These are phyloP conservation scores for Suricata suricatta DNA, from an alignment of 2,113 vertebrate genomes.

Conservation along the genomic window DNA sequence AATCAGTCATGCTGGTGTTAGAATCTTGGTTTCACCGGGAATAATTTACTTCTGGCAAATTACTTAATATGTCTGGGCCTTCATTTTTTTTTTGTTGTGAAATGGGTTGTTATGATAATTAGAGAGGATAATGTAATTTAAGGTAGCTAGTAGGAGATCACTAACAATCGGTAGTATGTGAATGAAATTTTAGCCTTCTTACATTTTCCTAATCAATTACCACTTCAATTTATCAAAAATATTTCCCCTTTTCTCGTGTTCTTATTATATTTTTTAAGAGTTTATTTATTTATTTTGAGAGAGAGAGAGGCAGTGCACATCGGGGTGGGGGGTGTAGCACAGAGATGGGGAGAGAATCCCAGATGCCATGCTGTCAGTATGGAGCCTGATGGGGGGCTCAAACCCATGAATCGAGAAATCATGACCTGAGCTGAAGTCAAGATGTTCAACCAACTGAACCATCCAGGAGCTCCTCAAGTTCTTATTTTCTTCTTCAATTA, in stretches of 20 bases:
- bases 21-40: neutral
- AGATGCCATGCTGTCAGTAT: too few species aligned
- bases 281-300: too few species aligned
- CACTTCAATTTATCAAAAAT: neutral
- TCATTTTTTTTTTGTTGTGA: conserved; percentile 8
- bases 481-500: neutral
- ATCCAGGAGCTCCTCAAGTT: neutral
- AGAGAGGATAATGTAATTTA: neutral
- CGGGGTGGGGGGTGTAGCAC: too few species aligned
- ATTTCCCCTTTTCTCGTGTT: neutral
- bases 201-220: neutral
- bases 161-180: neutral
- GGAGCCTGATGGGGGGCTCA: too few species aligned
- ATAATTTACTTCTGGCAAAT: neutral
- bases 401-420: too few species aligned
- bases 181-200: neutral
- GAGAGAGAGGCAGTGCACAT: too few species aligned
- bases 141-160: neutral
- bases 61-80: neutral
- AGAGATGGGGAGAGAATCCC: too few species aligned
- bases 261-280: neutral
- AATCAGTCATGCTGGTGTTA: neutral
- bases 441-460: too few species aligned
- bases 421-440: too few species aligned
- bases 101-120: neutral